Evolutionary conservation across 2,797 vertebrate genomes (phyloP), one percentile per base, ranked within the genome.

Genomic region (Microctenopoma stevenorrisi): DNA sequence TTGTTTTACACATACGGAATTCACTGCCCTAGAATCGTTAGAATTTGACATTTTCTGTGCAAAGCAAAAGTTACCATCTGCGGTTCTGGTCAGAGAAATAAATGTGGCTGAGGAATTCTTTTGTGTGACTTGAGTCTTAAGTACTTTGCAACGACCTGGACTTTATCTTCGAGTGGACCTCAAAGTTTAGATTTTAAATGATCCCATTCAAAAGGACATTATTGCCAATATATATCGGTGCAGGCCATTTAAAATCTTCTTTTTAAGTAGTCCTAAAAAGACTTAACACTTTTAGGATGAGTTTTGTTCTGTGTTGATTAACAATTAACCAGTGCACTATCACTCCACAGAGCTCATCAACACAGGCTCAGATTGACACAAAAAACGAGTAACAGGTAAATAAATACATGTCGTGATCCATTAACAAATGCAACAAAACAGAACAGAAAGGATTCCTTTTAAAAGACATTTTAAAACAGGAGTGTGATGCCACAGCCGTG

Each of bases 321-420:
- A 75, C 16, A 52, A 68, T 56, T 70, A 72, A 77, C 81, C 78
- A 79, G 74, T 83, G 76, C 58, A 68, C 64, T 48, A 50, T 58
- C 59, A 83, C 67, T 80, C 74, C 50, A 69, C 38, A 68, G 77
- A 88, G 73, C 57, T 82, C 60, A 64, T 61, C 58, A 72, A 81
- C 77, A 81, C 74, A 66, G 79, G 83, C 88, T 90, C 81, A 82
- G 70, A 82, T 81, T 81, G 71, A 90, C 82, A 90, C 68, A 43
- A 64, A 71, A 82, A 78, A 74, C 62, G 35, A 71, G 46, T 37
- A 68, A 83, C 72, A 82, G 76, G 82, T 82, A 89, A 90, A 91
- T 89, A 92, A 91, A 91, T 89, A 91, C 79, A 85, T 28, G 64
- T 84, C 69, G 79, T 69, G 64, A 82, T 79, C 68, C 53, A 87